Base-by-base conservation (phyloP, 2,113 vertebrate genomes). In the Silurus asotus region DNA sequence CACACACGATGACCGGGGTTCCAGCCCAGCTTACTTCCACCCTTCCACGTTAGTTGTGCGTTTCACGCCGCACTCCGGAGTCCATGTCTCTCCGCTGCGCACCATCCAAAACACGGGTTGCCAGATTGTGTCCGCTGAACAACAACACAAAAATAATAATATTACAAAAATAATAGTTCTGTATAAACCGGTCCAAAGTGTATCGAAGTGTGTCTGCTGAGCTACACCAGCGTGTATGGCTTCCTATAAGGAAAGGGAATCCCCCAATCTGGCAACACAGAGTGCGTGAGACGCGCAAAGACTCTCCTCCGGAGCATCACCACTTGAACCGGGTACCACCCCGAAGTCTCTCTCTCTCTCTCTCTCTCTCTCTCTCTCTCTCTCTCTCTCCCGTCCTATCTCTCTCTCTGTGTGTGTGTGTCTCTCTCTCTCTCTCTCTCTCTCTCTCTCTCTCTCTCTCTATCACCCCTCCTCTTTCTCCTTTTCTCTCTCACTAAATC, bases 21-120 rank as follows among this genome's bases (percentile, higher is more conserved):
- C 13, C 79, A 81, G n/a, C 20, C 56, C 59, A 49, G 79, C 10
- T 65, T 28, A 82, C 65, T 83, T 58, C 37, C 51, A 83, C 11
- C 65, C 65, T 10, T 70, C 45, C 56, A 70, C 82, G 45, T 69
- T 70, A 10, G 7, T 61, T 13, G 17, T 69, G n/a, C 10, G 45
- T 45, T 4, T 14, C 6, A 37, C 25, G 15, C 37, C n/a, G 53
- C 62, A 55, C 3, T 56, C 62, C 48, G 2, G 81, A 15, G 48
- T 20, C 65, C 82, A 83, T 83, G 48, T 53, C 61, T 62, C 80
- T 55, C 25, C 37, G 49, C 15, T 65, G 59, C 64, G 45, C 64
- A 67, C 15, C n/a, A 2, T 55, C 61, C 23, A 1, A 64, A 65
- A n/a, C 20, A 1, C 37, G 28, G 56, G 59, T 28, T 77, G 75